A percentile compares a stretch with the other conserved stretches of the same genome.
Conservation (phyloP, 1,140 invertebrate species). For the Drosophila persimilis region DNA sequence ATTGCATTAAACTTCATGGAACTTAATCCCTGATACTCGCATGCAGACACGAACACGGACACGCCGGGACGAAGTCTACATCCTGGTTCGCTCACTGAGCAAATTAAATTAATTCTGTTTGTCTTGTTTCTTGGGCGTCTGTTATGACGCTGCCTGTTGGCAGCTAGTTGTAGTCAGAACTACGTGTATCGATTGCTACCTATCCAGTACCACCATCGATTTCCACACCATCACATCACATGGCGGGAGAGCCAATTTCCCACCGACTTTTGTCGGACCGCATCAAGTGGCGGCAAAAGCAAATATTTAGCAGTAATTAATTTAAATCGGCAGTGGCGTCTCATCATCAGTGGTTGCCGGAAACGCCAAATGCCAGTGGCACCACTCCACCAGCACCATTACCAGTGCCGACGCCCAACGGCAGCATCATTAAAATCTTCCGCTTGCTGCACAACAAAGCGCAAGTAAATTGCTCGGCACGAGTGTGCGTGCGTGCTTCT, state of each 20-base stretch:
- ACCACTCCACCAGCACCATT: background rate
- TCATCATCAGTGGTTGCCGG: slow-evolving; percentile 20
- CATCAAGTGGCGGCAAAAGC: slow-evolving; percentile 30
- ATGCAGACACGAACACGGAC: slow-evolving; percentile 53
- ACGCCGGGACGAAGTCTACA: slow-evolving; percentile 4
- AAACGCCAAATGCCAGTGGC: slow-evolving; percentile 17
- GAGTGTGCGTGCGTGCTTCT: slow-evolving; percentile 2
- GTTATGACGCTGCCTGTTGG: slow-evolving; percentile 33
- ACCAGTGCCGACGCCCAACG: background rate
- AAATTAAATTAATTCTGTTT: slow-evolving; percentile 67
- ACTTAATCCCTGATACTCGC: slow-evolving; percentile 51
- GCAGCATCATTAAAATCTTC: slow-evolving; percentile 75
- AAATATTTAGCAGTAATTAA: slow-evolving; percentile 57
- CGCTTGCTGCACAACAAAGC: slow-evolving; percentile 72
- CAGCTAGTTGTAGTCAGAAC: background rate
- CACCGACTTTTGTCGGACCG: slow-evolving; percentile 5
- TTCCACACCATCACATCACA: background rate
- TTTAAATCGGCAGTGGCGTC: slow-evolving; percentile 28
- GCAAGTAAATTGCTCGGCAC: slow-evolving; percentile 65
- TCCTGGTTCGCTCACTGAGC: slow-evolving; percentile 14
- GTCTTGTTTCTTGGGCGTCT: slow-evolving; percentile 39
- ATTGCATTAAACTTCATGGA: slow-evolving; percentile 64
- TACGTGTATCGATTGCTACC: slow-evolving; percentile 34
- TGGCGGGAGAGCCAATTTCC: slow-evolving; percentile 25
- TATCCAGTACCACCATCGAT: background rate